phyloP scores from a whole-genome alignment of 1,140 invertebrate genomes.

The Hypothenemus hampei region DNA sequence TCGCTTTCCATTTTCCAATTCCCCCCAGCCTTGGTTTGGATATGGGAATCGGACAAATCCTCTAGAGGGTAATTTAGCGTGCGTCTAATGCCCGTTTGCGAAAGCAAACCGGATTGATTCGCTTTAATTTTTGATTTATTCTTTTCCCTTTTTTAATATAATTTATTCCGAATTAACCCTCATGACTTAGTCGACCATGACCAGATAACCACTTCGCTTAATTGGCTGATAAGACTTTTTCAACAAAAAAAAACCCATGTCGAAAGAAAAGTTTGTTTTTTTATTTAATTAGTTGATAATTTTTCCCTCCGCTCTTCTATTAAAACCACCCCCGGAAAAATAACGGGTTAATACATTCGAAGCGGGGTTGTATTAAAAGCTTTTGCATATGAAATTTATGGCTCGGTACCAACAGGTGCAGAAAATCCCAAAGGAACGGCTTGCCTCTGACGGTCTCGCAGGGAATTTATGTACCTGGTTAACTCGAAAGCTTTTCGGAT shows the following conservation, averaged over 20 bases:
- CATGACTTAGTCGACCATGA: conserved; percentile 14
- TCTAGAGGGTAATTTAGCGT: conserved; percentile 28
- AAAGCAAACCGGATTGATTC: conserved; percentile 21
- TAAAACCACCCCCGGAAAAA: no score
- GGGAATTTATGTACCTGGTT: conserved; percentile 18
- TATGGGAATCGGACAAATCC: conserved; percentile 12
- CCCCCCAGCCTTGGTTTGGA: background rate
- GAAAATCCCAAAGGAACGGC: conserved; percentile 13
- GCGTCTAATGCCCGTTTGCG: conserved; percentile 25
- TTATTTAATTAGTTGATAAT: no score
- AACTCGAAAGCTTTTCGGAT: conserved; percentile 1
- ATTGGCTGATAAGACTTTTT: no score
- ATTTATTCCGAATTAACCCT: conserved; percentile 16
- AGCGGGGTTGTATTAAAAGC: conserved; percentile 13
- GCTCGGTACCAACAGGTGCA: conserved; percentile 16
- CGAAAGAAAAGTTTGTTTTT: no score
- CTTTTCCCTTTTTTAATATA: conserved; percentile 18
- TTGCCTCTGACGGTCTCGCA: background rate
- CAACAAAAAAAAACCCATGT: no score
- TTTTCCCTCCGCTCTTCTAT: no score
- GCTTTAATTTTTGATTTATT: conserved; percentile 23
- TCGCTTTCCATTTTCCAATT: conserved; percentile 3
- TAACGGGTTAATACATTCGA: conserved; percentile 10
- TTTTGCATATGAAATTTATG: conserved; percentile 21
- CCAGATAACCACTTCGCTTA: no score